Evolutionary conservation across 2,113 vertebrate genomes (phyloP).

Genomic region (Grammomys surdaster): DNA sequence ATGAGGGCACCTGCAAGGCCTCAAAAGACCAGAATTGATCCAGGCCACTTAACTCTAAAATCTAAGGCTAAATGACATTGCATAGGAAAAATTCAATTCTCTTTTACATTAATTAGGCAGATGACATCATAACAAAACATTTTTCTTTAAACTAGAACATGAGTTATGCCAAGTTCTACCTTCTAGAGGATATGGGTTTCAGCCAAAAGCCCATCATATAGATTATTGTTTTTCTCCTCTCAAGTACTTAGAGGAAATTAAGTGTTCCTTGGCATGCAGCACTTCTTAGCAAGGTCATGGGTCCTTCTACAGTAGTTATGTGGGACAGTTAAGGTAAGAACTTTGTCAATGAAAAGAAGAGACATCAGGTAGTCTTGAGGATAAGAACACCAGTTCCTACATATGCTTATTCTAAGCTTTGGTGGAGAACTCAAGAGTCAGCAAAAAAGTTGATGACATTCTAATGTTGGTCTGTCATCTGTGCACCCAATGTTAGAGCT

Average conservation of each 20-base stretch:
- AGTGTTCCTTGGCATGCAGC: conserved; percentile 83
- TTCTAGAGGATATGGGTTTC: conserved; percentile 80
- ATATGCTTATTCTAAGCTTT: not conserved
- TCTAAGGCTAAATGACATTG: conserved; percentile 64
- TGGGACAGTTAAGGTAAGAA: conserved; percentile 72
- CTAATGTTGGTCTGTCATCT: not conserved
- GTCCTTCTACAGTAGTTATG: conserved; percentile 67
- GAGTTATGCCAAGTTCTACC: conserved; percentile 81
- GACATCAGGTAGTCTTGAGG: conserved; percentile 68
- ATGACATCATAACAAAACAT: conserved; percentile 82
- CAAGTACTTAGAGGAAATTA: conserved; percentile 87
- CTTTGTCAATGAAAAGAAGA: conserved; percentile 75
- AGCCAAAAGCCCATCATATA: conserved; percentile 80
- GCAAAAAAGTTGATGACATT: not conserved
- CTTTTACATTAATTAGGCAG: conserved; percentile 76
- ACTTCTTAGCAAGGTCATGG: conserved; percentile 81
- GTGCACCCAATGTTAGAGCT: not conserved
- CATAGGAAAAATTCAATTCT: conserved; percentile 57
- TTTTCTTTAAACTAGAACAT: conserved; percentile 80
- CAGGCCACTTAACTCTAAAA: conserved; percentile 7
- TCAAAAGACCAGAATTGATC: conserved; percentile 47
- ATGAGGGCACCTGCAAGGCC: not conserved
- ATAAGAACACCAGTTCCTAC: not conserved
- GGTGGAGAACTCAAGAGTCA: not conserved
- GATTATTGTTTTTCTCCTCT: conserved; percentile 84